These are phyloP conservation scores for Zaprionus lineosus DNA, from an alignment of 2,888 invertebrate species.

Conservation along the genomic window DNA sequence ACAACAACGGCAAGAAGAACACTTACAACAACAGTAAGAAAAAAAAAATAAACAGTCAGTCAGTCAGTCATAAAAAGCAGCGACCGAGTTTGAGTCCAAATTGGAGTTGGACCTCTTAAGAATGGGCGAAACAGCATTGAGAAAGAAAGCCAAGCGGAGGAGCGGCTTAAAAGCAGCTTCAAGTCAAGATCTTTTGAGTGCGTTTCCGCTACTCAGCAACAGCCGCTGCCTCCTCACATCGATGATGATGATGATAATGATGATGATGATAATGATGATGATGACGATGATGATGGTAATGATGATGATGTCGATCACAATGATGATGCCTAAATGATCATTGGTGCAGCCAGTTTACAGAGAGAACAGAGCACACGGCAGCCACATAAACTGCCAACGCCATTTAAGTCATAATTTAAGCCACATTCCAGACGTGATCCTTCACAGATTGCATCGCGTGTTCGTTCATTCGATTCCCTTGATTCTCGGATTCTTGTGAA, in stretches of 20 bases:
- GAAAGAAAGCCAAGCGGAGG: constrained; percentile 65
- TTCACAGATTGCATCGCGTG: constrained; percentile 78
- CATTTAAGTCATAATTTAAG: constrained; percentile 79
- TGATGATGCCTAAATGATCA: background rate
- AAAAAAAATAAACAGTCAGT: constrained; percentile 17
- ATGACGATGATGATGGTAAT: constrained; percentile 19
- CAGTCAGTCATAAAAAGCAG: constrained; percentile 38
- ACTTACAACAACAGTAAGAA: constrained; percentile 12
- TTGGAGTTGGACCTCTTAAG: constrained; percentile 65
- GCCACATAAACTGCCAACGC: constrained; percentile 78
- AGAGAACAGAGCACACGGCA: constrained; percentile 56
- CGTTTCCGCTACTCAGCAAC: constrained; percentile 69
- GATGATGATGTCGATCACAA: no score
- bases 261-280: constrained; percentile 16
- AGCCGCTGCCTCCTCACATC: constrained; percentile 15
- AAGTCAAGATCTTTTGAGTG: constrained; percentile 63
- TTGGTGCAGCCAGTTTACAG: background rate
- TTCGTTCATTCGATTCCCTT: constrained; percentile 3
- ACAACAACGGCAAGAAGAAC: background rate
- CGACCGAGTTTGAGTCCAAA: constrained; percentile 52
- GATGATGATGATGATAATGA: constrained; percentile 7
- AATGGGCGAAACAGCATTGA: constrained; percentile 75
- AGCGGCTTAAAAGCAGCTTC: constrained; percentile 60
- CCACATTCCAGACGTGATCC: constrained; percentile 78
- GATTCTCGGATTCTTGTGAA: constrained; percentile 31